Base-by-base conservation (phyloP, 2,888 invertebrate genomes). In the Calliphora vomitoria region DNA sequence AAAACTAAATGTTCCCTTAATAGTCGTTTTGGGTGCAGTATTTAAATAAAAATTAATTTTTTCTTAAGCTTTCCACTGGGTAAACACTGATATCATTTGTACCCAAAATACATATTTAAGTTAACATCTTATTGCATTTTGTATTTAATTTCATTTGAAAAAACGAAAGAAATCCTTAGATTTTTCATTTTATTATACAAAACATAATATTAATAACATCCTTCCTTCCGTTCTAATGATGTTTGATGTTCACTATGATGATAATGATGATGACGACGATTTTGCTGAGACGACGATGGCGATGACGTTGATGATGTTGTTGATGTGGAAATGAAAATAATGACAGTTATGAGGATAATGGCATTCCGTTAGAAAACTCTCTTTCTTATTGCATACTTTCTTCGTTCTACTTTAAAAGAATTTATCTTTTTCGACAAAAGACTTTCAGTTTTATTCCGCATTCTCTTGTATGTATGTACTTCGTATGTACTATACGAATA, bases 201-300 rank as follows among this genome's bases (percentile, higher is more conserved):
- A 38, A 69, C 68, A 68, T 60, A 79, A 79, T 79, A 84, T 74
- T 84, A 60, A 74, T 84, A 74, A 68, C 66, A 79, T 79, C 60
- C 55, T 84, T 84, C 74, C 79, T 84, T 79, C 68, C 79, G 58
- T 80, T 80, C 10, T 60, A 74, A 68, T 35, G 50, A 74, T 72
- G 60, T 84, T 84, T 74, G 50, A 74, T 84, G 58, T 72, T 79
- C 3, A 38, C 10, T 20, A 38, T 41, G 25, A 80, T 50, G 38
- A 66, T 41, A 44, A 83, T 15, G 76, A 41, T 15, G 25, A 80
- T 62, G 38, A 55, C 38, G 38, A 83, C 15, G 76, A 25, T 18
- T n/a, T n/a, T n/a, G n/a, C n/a, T n/a, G n/a, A n/a, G 15, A 66
- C n/a, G 25, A n/a, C n/a, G n/a, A n/a, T n/a, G n/a, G n/a, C n/a